Conservation (phyloP, 2,888 invertebrate genomes). For the Cryptocephalus primarius region DNA sequence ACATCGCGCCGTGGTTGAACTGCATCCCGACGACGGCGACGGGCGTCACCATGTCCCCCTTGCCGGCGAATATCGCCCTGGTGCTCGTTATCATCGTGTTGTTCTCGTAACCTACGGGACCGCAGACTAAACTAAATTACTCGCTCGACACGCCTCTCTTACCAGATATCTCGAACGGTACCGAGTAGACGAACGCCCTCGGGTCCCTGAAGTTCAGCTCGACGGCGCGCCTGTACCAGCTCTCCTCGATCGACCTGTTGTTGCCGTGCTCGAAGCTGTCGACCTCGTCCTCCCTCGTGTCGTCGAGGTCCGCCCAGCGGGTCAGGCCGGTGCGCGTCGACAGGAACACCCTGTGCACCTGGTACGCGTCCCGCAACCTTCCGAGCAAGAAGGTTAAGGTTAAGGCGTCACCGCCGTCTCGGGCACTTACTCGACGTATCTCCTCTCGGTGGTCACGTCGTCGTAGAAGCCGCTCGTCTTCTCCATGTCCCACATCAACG, state of each 20-base stretch:
- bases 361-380: constrained; percentile 8
- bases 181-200: constrained; percentile 70
- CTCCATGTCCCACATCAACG: constrained; percentile 27
- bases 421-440: constrained; percentile 2
- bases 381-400: no score
- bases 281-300: constrained; percentile 10
- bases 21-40: constrained; percentile 68
- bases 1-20: constrained; percentile 67
- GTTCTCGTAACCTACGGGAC: constrained; percentile 29
- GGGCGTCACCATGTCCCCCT: constrained; percentile 49
- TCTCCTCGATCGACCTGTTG: constrained; percentile 70
- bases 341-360: constrained; percentile 52
- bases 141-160: background rate
- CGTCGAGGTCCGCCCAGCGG: constrained; percentile 54
- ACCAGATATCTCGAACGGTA: constrained; percentile 52
- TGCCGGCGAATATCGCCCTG: constrained; percentile 62
- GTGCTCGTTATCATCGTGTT: constrained; percentile 71
- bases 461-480: constrained; percentile 28
- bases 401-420: no score
- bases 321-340: constrained; percentile 84
- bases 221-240: constrained; percentile 80
- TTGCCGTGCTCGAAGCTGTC: constrained; percentile 44
- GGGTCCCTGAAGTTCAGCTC: constrained; percentile 69
- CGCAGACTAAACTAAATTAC: background rate
- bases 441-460: constrained; percentile 14